Conservation (phyloP, 1,140 invertebrate species). For the Plodia interpunctella region DNA sequence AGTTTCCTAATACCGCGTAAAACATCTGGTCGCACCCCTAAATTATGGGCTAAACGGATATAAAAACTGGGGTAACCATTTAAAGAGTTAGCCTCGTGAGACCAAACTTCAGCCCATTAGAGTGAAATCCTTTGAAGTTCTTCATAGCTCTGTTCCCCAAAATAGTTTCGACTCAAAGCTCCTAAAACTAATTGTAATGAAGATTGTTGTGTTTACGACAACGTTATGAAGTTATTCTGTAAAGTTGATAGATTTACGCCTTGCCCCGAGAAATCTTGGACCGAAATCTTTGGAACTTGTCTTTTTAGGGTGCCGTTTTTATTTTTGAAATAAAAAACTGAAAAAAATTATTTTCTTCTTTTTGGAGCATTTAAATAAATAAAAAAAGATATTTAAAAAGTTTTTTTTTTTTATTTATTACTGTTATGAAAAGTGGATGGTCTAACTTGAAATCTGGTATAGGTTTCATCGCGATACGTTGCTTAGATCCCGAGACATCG, state of each 20-base stretch:
- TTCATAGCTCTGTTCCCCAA: slow-evolving; percentile 31
- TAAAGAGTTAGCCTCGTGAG: neutral
- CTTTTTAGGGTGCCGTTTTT: no score
- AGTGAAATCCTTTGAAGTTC: slow-evolving; percentile 24
- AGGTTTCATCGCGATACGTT: no score
- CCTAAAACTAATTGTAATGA: slow-evolving; percentile 10
- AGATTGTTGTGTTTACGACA: neutral
- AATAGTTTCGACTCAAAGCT: slow-evolving; percentile 25
- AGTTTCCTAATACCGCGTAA: neutral
- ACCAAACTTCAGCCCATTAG: slow-evolving; percentile 1
- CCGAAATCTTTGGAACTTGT: no score
- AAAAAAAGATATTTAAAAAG: no score
- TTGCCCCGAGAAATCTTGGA: no score
- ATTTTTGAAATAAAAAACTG: no score
- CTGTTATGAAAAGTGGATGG: no score
- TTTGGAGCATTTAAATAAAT: no score
- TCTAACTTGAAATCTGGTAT: no score
- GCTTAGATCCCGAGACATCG: no score
- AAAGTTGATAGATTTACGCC: neutral
- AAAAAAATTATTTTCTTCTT: no score
- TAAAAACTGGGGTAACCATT: neutral
- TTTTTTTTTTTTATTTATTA: no score
- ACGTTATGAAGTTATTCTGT: neutral
- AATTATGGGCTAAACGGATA: neutral
- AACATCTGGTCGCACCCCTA: neutral